Evolutionary conservation across 2,888 invertebrate genomes (phyloP).

Genomic region (Torymus auratus): DNA sequence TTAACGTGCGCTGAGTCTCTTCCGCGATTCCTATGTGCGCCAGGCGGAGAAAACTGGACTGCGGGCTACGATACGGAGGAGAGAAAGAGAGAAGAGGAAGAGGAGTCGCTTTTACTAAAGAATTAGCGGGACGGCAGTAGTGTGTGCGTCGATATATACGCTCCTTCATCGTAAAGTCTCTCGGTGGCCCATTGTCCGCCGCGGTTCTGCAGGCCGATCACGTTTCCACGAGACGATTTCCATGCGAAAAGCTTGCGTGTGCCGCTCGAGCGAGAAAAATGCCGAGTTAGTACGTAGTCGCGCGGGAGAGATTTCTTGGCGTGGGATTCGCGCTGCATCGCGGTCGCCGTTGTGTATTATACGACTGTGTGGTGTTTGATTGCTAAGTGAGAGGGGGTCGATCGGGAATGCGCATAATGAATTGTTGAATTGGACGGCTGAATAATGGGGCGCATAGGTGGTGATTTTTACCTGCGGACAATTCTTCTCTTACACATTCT

Average conservation of each 20-base stretch:
- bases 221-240: constrained; percentile 57
- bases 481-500: no score
- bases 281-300: no score
- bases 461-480: no score
- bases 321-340: no score
- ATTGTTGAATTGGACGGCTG: no score
- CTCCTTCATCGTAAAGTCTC: constrained; percentile 44
- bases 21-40: constrained; percentile 64
- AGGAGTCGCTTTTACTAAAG: constrained; percentile 31
- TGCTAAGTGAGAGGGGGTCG: no score
- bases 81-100: background rate
- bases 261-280: no score
- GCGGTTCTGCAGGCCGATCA: constrained; percentile 52
- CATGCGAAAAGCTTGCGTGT: constrained; percentile 56
- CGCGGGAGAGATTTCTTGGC: no score
- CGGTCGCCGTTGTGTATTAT: no score
- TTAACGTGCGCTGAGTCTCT: constrained; percentile 73
- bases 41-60: constrained; percentile 67
- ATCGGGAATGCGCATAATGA: no score
- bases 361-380: no score
- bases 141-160: background rate
- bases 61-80: background rate
- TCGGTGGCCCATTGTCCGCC: constrained; percentile 49
- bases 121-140: constrained; percentile 39
- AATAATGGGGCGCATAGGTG: no score